Conservation (phyloP, 1,140 invertebrate species). For the Diuraphis noxia region DNA sequence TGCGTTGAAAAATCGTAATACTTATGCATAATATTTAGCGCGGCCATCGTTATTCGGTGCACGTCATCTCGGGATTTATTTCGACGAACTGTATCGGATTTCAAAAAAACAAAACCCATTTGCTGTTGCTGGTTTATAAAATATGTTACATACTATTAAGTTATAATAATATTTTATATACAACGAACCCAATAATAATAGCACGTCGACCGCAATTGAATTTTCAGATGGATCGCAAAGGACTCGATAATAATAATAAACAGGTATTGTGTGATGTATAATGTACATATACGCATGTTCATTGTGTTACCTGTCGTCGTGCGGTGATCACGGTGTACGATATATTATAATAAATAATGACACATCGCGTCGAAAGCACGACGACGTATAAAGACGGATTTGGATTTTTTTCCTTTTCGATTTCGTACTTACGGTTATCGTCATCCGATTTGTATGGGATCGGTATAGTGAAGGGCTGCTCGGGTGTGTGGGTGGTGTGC, state of each 20-base stretch:
- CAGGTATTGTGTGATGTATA: not conserved
- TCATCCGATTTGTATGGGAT: not conserved
- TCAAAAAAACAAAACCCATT: not conserved
- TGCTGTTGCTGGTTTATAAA: not conserved
- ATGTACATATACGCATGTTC: not conserved
- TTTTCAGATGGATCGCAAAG: not conserved
- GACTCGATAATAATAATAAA: not conserved
- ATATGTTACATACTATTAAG: too few relatives aligned
- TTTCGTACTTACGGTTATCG: not conserved
- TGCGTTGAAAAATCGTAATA: not conserved
- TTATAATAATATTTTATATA: not conserved
- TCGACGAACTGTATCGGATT: not conserved
- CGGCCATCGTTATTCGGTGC: not conserved
- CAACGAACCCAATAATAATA: not conserved
- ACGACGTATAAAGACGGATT: slow-evolving; percentile 1
- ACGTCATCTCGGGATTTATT: not conserved
- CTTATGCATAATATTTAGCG: not conserved
- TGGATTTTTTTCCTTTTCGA: not conserved
- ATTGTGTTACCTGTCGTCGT: not conserved
- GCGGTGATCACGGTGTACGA: not conserved
- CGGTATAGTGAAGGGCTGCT: not conserved
- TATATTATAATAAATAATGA: slow-evolving; percentile 12
- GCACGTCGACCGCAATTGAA: not conserved
- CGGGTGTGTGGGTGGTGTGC: too few relatives aligned
- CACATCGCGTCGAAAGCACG: slow-evolving; percentile 1